These are phyloP conservation scores for Anastrepha ludens DNA, from an alignment of 1,140 invertebrate genomes.

Conservation along the genomic window DNA sequence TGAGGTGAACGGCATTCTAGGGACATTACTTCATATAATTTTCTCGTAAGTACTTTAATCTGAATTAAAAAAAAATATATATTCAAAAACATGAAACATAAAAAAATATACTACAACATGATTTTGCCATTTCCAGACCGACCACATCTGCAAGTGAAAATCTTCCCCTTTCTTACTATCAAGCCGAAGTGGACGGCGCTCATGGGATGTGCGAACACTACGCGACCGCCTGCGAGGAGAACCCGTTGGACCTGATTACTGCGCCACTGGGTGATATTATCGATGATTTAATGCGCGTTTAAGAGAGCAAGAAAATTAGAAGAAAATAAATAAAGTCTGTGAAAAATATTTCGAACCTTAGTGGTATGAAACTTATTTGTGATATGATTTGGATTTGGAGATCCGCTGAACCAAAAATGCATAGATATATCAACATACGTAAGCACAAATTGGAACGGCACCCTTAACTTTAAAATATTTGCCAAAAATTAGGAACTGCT, in stretches of 20 bases:
- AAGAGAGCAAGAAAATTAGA: background rate
- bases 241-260: slow-evolving; percentile 65
- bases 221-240: slow-evolving; percentile 63
- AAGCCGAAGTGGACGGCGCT: slow-evolving; percentile 74
- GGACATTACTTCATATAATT: slow-evolving; percentile 66
- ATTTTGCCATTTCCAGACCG: slow-evolving; percentile 72
- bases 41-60: slow-evolving; percentile 58
- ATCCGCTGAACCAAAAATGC: too few species aligned
- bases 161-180: slow-evolving; percentile 76
- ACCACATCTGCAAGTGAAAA: slow-evolving; percentile 77
- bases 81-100: too few species aligned
- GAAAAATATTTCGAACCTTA: background rate
- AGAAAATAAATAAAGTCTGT: background rate
- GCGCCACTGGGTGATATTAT: slow-evolving; percentile 57
- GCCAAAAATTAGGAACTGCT: too few species aligned
- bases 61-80: too few species aligned
- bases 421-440: too few species aligned
- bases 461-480: too few species aligned
- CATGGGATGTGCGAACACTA: slow-evolving; percentile 70
- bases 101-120: background rate
- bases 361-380: too few species aligned
- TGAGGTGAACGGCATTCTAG: slow-evolving; percentile 67
- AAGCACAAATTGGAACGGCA: too few species aligned
- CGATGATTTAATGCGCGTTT: slow-evolving; percentile 47
- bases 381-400: too few species aligned